Evolutionary conservation across 2,113 vertebrate species (phyloP), one percentile per base, ranked within the genome.

Genomic region (Hemicordylus capensis): DNA sequence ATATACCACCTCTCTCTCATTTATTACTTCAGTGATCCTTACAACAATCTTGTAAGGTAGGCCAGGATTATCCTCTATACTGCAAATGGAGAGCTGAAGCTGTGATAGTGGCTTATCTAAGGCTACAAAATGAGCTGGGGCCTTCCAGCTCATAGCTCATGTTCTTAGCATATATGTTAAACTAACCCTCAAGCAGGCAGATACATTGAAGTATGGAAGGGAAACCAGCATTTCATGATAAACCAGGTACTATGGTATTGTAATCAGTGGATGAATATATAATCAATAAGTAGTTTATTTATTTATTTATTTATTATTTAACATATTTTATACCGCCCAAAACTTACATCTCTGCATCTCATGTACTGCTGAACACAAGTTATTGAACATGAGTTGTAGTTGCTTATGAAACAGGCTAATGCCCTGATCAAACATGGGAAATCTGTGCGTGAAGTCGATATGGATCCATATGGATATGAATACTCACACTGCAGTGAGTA

Each of bases 291-390:
- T 12, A 15, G 17, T 8, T n/a, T n/a, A n/a, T n/a, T n/a, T n/a
- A n/a, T n/a, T n/a, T n/a, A n/a, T n/a, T n/a, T n/a, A n/a, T n/a
- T n/a, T n/a, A n/a, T n/a, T n/a, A n/a, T n/a, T n/a, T n/a, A n/a
- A n/a, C n/a, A n/a, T n/a, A n/a, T n/a, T n/a, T n/a, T n/a, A n/a
- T n/a, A n/a, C n/a, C n/a, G n/a, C n/a, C n/a, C n/a, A n/a, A n/a
- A n/a, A n/a, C n/a, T n/a, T n/a, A n/a, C n/a, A n/a, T n/a, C n/a
- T n/a, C n/a, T 72, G 80, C 87, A 88, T 48, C 87, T 37, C 15
- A 80, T 67, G 82, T 73, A 85, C 74, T 83, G 48, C 10, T 51
- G n/a, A 69, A 58, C 51, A 70, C 80, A 19, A 87, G 85, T 37
- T 15, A n/a, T n/a, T n/a, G n/a, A n/a, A n/a, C n/a, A n/a, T n/a